Evolutionary conservation across 2,113 vertebrate species (phyloP).

Genomic region (Phainopepla nitens): DNA sequence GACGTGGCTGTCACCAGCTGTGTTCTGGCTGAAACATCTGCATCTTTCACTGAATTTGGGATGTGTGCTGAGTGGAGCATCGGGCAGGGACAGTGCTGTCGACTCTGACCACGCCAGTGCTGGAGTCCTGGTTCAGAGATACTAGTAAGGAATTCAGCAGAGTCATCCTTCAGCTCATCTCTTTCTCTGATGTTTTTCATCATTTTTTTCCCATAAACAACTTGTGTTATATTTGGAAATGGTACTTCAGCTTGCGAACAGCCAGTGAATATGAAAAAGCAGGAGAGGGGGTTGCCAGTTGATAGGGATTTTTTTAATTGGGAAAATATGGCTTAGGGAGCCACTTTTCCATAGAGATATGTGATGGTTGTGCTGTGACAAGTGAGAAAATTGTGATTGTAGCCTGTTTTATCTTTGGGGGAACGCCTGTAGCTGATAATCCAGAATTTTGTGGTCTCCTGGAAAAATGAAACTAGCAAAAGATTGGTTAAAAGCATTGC

Average conservation of each 20-base stretch:
- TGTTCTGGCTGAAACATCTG: not conserved
- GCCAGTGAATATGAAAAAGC: not conserved
- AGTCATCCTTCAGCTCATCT: not conserved
- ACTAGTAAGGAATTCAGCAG: not conserved
- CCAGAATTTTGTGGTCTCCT: not conserved
- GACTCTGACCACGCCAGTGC: accelerated
- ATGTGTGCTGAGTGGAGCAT: not conserved
- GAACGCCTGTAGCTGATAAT: accelerated
- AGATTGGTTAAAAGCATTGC: not conserved
- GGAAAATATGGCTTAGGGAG: not conserved
- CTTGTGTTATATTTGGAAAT: not conserved
- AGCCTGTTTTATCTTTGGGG: accelerated
- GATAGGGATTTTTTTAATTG: not conserved
- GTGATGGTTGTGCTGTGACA: not conserved
- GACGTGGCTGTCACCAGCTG: not conserved
- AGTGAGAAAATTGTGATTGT: not conserved
- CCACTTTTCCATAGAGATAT: not conserved
- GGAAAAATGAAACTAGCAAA: not conserved
- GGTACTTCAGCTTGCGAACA: not conserved
- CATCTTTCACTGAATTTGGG: not conserved
- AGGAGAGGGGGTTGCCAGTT: not conserved
- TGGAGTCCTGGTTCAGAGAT: not conserved
- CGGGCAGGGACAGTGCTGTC: not conserved
- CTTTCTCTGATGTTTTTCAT: not conserved
- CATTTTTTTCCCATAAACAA: not conserved